These are phyloP conservation scores for Leptinotarsa juncta DNA, from an alignment of 2,888 invertebrate genomes.

Conservation along the genomic window DNA sequence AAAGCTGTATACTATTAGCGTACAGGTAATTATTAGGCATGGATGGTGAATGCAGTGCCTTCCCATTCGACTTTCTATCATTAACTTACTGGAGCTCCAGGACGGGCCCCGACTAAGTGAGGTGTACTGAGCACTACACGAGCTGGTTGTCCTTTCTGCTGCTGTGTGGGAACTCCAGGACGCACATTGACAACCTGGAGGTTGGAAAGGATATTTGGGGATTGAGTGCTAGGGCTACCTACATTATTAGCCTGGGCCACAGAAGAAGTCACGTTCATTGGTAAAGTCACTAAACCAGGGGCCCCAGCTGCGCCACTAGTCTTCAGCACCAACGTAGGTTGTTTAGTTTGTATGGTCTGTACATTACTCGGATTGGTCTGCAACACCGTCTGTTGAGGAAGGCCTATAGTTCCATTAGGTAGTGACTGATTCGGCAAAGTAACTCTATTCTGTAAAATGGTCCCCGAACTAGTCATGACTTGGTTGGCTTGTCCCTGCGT, in stretches of 20 bases:
- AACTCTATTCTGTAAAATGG: constrained; percentile 71
- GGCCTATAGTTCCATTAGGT: constrained; percentile 78
- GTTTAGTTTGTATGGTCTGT: constrained; percentile 62
- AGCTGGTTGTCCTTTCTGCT: constrained; percentile 82
- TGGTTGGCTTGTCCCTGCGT: constrained; percentile 65
- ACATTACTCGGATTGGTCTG: constrained; percentile 67
- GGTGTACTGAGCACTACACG: constrained; percentile 84
- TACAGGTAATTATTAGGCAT: constrained; percentile 24
- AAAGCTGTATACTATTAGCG: constrained; percentile 39
- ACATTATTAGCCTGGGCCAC: constrained; percentile 67
- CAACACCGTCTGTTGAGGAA: constrained; percentile 68
- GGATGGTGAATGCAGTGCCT: constrained; percentile 40
- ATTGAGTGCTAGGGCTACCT: constrained; percentile 63
- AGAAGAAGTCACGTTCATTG: constrained; percentile 74
- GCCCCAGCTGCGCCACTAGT: constrained; percentile 62
- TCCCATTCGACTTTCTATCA: constrained; percentile 52
- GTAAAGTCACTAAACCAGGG: constrained; percentile 73
- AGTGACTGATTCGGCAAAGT: constrained; percentile 74
- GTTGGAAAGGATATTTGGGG: constrained; percentile 69
- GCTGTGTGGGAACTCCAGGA: constrained; percentile 77
- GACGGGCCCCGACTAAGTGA: constrained; percentile 84
- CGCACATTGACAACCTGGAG: constrained; percentile 90
- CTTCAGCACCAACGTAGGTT: constrained; percentile 65
- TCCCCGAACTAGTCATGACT: constrained; percentile 64
- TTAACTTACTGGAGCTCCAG: constrained; percentile 81